These are phyloP conservation scores for Pitangus sulphuratus DNA, from an alignment of 2,797 vertebrate genomes.

Conservation along the genomic window DNA sequence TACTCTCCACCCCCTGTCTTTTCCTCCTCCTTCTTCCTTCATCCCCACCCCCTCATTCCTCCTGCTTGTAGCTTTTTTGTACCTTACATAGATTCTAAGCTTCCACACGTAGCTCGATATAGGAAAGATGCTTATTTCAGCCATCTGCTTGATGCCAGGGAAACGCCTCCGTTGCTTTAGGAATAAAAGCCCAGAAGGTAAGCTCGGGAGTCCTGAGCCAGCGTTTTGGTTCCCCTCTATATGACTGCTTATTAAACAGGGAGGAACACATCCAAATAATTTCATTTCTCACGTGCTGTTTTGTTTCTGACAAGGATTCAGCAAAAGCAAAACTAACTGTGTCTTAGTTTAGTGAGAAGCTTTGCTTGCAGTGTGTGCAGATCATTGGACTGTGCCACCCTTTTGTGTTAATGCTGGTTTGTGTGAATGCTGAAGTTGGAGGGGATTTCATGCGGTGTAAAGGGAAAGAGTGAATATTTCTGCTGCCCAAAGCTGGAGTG, in stretches of 20 bases:
- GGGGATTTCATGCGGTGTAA: not conserved
- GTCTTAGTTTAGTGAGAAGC: not conserved
- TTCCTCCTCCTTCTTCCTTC: constrained; percentile 60
- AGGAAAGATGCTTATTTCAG: constrained; percentile 47
- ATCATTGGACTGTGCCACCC: not conserved
- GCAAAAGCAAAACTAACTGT: not conserved
- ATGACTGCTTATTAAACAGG: not conserved
- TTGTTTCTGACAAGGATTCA: not conserved
- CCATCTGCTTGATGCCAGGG: constrained; percentile 2
- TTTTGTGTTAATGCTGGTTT: not conserved
- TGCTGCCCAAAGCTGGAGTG: not conserved
- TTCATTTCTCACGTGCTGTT: not conserved
- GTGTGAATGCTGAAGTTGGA: not conserved
- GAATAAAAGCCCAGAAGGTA: not conserved
- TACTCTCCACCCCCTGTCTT: constrained; percentile 67
- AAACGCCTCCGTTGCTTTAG: not conserved
- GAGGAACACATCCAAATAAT: not conserved
- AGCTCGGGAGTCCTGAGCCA: not conserved
- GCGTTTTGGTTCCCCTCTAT: not conserved
- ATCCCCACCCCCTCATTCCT: constrained; percentile 52
- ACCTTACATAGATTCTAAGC: constrained; percentile 5
- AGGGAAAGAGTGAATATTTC: not conserved
- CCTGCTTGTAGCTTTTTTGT: constrained; percentile 26
- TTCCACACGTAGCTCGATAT: constrained; percentile 36
- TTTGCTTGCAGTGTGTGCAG: not conserved